Evolutionary conservation across 2,797 vertebrate species (phyloP).

Genomic region (Cirrhinus mrigala): DNA sequence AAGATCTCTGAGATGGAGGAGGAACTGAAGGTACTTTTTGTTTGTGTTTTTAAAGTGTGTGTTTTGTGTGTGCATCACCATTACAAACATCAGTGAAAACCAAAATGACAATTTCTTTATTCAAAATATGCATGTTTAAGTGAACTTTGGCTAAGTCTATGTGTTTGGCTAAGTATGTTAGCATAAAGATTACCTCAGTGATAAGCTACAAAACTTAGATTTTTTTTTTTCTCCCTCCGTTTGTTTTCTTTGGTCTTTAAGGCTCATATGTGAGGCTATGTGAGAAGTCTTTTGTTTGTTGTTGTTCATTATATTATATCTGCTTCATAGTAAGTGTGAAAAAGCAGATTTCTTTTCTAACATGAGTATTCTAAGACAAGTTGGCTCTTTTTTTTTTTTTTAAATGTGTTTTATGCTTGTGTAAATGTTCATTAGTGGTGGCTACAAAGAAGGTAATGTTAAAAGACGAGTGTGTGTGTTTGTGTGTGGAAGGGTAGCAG

Average conservation of each 20-base stretch:
- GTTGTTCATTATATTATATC: background rate
- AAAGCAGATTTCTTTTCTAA: background rate
- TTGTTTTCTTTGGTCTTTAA: background rate
- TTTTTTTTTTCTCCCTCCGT: background rate
- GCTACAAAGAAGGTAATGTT: no score
- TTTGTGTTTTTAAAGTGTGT: background rate
- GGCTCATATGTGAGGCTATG: background rate
- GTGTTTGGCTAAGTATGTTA: background rate
- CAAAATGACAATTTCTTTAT: background rate
- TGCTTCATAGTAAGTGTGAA: background rate
- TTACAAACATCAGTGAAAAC: background rate
- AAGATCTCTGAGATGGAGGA: constrained; percentile 99
- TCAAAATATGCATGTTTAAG: background rate
- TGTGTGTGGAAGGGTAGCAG: background rate
- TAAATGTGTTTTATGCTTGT: background rate
- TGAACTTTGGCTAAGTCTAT: background rate
- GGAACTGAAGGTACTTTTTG: constrained; percentile 92
- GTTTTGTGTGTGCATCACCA: background rate
- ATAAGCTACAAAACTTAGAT: background rate
- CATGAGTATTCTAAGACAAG: background rate
- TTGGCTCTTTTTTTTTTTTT: background rate
- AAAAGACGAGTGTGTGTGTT: background rate
- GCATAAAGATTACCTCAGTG: background rate
- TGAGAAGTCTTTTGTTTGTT: background rate
- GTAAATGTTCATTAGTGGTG: background rate